Conservation (phyloP, 2,113 vertebrate genomes). For the Promerops cafer region DNA sequence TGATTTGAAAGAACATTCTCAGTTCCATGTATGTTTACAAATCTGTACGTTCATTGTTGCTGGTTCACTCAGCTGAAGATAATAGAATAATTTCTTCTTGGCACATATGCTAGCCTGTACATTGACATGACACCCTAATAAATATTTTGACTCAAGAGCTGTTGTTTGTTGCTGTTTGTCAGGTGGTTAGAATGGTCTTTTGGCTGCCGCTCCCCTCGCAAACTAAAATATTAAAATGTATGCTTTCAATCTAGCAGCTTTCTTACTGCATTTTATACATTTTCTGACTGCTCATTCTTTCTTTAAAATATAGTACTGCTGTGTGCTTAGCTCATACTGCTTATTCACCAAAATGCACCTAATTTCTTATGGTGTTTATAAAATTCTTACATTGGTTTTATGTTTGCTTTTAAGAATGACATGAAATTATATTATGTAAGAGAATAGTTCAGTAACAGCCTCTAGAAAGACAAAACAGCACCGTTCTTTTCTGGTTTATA, state of each 20-base stretch:
- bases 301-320: neutral
- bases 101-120: conserved; percentile 50
- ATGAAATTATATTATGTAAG: neutral
- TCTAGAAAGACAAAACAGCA: neutral
- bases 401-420: neutral
- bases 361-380: neutral
- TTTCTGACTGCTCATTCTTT: neutral
- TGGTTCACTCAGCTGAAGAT: neutral
- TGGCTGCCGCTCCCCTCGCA: neutral
- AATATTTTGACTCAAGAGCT: conserved; percentile 53
- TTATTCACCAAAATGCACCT: neutral
- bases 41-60: neutral
- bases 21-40: neutral
- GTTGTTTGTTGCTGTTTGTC: conserved; percentile 56
- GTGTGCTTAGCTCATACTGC: neutral
- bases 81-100: conserved; percentile 31
- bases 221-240: conserved; percentile 51
- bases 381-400: neutral
- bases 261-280: neutral
- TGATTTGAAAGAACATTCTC: neutral
- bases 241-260: conserved; percentile 14
- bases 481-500: neutral
- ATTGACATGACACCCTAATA: conserved; percentile 48
- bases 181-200: conserved; percentile 45
- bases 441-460: neutral